Evolutionary conservation across 2,888 invertebrate species (phyloP), one percentile per base, ranked within the genome.

Genomic region (Shargacucullia verbasci): DNA sequence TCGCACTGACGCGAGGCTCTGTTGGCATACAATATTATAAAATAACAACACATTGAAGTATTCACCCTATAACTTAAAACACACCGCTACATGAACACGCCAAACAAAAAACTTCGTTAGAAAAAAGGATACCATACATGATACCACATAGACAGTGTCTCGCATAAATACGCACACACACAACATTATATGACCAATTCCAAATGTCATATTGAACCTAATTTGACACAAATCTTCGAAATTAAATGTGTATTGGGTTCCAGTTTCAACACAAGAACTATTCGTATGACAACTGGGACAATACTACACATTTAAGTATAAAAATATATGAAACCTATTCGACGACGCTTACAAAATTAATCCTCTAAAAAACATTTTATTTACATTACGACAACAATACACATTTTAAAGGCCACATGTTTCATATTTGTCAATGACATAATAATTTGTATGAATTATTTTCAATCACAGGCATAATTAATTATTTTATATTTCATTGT

Each of bases 371-470:
- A 1, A 58, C 37, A 47, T 64, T 60, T 33, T 75, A 71, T 78
- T 76, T 75, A 76, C 67, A 73, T 41, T 61, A 64, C 56, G 31
- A 62, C 52, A 52, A 61, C 27, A 53, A 58, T 57, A 72, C 68
- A 59, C 40, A 55, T 49, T 61, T 56, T 35, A 60, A 77, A 78
- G 73, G 79, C 77, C 78, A 71, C 77, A 50, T 49, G 67, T 79
- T 76, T 46, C 76, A 40, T 45, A 29, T 60, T 63, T 45, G 38
- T 39, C 8, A n/a, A 43, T 38, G 34, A 67, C 14, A 31, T 62
- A 39, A 40, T 52, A 41, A 20, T 20, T 40, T 34, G 9, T 9
- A 9, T 49, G 37, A 31, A 38, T 15, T 25, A 31, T 1, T 43
- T 60, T 54, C n/a, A 48, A 48, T 49, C 45, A 63, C 12, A 58